Percentiles rank a stretch among this genome's conserved stretches.
Conservation (phyloP, 2,888 invertebrate species). For the Melolontha melolontha region DNA sequence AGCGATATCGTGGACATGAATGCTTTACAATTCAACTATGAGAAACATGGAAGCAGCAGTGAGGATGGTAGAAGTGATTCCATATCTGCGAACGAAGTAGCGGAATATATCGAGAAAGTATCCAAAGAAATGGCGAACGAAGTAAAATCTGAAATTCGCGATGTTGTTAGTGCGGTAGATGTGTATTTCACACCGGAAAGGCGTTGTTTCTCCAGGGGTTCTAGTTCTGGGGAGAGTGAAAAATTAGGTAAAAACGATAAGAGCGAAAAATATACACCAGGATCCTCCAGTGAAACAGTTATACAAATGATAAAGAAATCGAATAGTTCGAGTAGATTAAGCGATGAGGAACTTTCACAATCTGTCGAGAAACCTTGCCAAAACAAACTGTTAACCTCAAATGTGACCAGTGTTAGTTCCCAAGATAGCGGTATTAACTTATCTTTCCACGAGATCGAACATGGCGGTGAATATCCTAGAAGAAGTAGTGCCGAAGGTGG, state of each 20-base stretch:
- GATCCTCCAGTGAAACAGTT: conserved; percentile 61
- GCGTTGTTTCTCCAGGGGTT: conserved; percentile 57
- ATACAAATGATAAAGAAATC: conserved; percentile 67
- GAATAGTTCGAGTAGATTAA: conserved; percentile 69
- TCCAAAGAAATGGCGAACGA: conserved; percentile 84
- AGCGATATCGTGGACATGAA: conserved; percentile 72
- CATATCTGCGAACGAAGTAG: conserved; percentile 80
- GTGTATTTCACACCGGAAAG: conserved; percentile 66
- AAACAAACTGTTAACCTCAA: conserved; percentile 72
- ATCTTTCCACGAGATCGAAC: conserved; percentile 77
- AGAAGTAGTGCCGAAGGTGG: conserved; percentile 60
- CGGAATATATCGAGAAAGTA: conserved; percentile 82
- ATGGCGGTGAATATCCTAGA: conserved; percentile 52
- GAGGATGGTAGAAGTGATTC: conserved; percentile 76
- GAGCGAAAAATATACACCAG: conserved; percentile 57
- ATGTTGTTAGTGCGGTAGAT: conserved; percentile 80
- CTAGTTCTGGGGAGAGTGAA: conserved; percentile 58
- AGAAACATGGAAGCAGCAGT: conserved; percentile 66
- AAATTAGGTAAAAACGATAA: conserved; percentile 51
- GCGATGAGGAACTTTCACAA: conserved; percentile 68
- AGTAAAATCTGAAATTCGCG: conserved; percentile 82
- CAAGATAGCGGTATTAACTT: conserved; percentile 84
- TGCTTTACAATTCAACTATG: conserved; percentile 54
- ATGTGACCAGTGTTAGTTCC: conserved; percentile 78
- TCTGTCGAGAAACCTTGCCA: conserved; percentile 62